These are phyloP conservation scores for Pollenia angustigena DNA, from an alignment of 2,888 invertebrate species.

Conservation along the genomic window DNA sequence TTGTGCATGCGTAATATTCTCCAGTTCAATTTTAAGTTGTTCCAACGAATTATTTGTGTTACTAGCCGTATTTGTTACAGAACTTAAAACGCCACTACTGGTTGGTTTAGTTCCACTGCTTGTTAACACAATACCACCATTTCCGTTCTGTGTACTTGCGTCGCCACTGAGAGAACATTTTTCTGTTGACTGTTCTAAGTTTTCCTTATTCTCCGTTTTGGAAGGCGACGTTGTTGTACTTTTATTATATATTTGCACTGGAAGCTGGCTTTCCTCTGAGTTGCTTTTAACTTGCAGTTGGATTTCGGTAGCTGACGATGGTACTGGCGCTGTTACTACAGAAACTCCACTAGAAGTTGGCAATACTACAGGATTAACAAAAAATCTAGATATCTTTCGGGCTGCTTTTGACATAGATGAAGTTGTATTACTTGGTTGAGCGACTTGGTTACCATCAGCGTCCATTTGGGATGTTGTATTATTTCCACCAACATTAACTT, in stretches of 20 bases:
- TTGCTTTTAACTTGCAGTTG: neutral
- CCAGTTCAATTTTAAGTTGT: conserved; percentile 86
- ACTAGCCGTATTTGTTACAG: conserved; percentile 54
- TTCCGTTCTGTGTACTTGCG: conserved; percentile 15
- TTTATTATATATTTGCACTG: neutral
- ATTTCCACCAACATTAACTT: neutral
- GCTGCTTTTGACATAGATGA: conserved; percentile 85
- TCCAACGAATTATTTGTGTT: conserved; percentile 85
- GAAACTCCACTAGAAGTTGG: conserved; percentile 80
- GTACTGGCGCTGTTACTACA: conserved; percentile 2
- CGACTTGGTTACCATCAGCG: conserved; percentile 24
- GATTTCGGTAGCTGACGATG: conserved; percentile 31
- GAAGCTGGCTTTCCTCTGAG: conserved; percentile 5
- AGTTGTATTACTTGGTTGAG: neutral
- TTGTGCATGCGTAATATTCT: conserved; percentile 86
- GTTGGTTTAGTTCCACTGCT: conserved; percentile 5
- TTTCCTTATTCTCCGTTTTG: conserved; percentile 31
- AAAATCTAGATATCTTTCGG: conserved; percentile 91
- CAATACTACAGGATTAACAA: conserved; percentile 90
- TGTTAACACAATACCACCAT: neutral
- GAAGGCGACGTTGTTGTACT: conserved; percentile 28
- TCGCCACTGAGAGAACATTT: neutral
- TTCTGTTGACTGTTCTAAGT: conserved; percentile 15
- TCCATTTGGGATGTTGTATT: conserved; percentile 1
- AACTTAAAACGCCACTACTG: conserved; percentile 17